Percentiles rank a stretch among this genome's conserved stretches.
Conservation (phyloP, 2,113 vertebrate genomes). For the Orthonyx spaldingii region DNA sequence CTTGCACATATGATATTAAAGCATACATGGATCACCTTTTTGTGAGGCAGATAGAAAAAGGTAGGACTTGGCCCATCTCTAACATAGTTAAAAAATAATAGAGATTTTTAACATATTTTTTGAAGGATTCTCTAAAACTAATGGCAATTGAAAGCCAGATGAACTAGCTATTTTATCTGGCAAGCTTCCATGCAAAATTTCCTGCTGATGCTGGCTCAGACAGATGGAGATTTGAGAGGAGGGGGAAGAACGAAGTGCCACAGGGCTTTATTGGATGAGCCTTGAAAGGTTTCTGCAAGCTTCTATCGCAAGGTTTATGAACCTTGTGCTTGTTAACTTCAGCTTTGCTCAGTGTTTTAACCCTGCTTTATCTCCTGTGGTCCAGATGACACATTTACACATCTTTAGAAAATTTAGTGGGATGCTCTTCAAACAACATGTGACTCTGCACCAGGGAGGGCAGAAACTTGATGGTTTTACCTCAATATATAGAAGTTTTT, state of each 20-base stretch:
- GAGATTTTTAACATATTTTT: neutral
- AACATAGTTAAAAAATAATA: neutral
- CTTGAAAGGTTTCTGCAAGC: slow-evolving; percentile 17
- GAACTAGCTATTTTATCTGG: slow-evolving; percentile 42
- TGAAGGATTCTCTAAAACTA: neutral
- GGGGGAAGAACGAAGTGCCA: neutral
- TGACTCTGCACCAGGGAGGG: neutral
- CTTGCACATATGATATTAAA: neutral
- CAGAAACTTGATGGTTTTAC: neutral
- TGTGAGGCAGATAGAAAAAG: neutral
- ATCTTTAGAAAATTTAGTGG: neutral
- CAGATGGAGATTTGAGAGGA: slow-evolving; percentile 17
- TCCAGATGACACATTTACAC: neutral
- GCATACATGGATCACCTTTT: neutral
- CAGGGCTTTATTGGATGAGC: neutral
- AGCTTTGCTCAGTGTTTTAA: slow-evolving; percentile 3
- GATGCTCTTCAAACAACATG: neutral
- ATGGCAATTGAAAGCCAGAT: slow-evolving; percentile 31
- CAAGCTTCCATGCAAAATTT: slow-evolving; percentile 46
- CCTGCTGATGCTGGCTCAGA: slow-evolving; percentile 23
- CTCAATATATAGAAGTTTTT: neutral
- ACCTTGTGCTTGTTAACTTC: slow-evolving; percentile 21
- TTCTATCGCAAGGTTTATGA: neutral
- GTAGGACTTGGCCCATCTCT: neutral
- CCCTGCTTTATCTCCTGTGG: neutral